These are phyloP conservation scores for Hecatera dysodea DNA, from an alignment of 2,888 invertebrate species.

Conservation along the genomic window DNA sequence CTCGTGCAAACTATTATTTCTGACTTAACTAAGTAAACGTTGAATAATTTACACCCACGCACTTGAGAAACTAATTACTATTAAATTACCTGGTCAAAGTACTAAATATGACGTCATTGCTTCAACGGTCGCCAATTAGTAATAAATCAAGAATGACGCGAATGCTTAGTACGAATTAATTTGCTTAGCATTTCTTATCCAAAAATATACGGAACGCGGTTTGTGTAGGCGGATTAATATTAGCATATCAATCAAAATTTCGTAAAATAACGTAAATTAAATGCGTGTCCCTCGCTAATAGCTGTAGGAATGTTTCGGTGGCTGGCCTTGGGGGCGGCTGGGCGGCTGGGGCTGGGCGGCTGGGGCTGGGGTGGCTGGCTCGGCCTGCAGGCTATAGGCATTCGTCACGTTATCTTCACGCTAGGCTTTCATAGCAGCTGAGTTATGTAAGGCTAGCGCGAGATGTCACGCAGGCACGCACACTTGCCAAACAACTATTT, in stretches of 20 bases:
- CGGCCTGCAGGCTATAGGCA: slow-evolving; percentile 68
- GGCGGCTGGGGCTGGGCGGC: too few relatives aligned
- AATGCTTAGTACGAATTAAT: slow-evolving; percentile 51
- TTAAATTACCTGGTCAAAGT: slow-evolving; percentile 8
- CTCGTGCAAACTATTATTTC: background rate
- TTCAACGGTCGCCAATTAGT: slow-evolving; percentile 48
- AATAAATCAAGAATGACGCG: slow-evolving; percentile 54
- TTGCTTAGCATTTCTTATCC: slow-evolving; percentile 32
- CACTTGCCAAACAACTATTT: slow-evolving; percentile 69
- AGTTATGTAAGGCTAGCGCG: slow-evolving; percentile 66
- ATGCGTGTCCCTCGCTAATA: slow-evolving; percentile 62
- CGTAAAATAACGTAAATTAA: slow-evolving; percentile 59
- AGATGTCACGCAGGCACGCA: slow-evolving; percentile 79
- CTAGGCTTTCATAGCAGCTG: slow-evolving; percentile 67
- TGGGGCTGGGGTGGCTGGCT: slow-evolving; percentile 2
- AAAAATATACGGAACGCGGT: slow-evolving; percentile 36
- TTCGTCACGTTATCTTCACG: slow-evolving; percentile 76
- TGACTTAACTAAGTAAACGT: background rate
- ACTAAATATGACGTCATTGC: slow-evolving; percentile 28
- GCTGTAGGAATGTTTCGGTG: slow-evolving; percentile 54
- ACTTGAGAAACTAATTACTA: slow-evolving; percentile 35
- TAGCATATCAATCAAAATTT: slow-evolving; percentile 63
- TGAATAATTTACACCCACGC: background rate
- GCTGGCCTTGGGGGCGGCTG: slow-evolving; percentile 66
- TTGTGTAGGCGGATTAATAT: slow-evolving; percentile 46